phyloP scores from a whole-genome alignment of 2,888 invertebrate species.

The Callosobruchus maculatus region DNA sequence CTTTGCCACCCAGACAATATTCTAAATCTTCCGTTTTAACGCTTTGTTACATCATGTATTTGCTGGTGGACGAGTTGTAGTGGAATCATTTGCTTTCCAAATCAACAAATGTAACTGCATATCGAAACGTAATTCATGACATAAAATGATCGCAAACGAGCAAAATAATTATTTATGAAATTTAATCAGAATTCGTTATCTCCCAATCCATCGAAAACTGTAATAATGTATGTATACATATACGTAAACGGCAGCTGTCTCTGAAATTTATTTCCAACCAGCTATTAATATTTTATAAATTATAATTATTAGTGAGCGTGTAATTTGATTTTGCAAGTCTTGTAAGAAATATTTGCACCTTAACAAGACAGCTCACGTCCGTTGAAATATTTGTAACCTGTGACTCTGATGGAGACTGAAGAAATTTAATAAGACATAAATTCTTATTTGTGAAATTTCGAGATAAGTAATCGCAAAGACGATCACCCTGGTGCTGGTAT shows the following conservation, averaged over 20 bases:
- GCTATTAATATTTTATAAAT: not conserved
- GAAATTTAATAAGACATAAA: not conserved
- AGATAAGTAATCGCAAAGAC: no score
- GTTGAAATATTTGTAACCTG: not conserved
- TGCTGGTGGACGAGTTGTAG: no score
- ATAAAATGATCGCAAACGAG: not conserved
- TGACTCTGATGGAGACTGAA: not conserved
- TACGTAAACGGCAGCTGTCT: not conserved
- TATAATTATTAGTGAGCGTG: not conserved
- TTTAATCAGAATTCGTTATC: not conserved
- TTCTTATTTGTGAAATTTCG: no score
- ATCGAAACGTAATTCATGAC: not conserved
- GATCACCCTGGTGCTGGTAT: no score
- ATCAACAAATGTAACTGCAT: not conserved
- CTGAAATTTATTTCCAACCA: not conserved
- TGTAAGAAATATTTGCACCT: not conserved
- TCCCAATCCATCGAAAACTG: not conserved
- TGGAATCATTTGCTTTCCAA: not conserved
- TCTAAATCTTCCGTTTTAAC: no score
- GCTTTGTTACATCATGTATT: no score
- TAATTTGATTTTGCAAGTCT: not conserved
- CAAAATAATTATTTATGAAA: not conserved
- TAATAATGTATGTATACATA: not conserved
- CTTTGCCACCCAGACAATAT: no score
- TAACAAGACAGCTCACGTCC: not conserved